Evolutionary conservation across 2,888 invertebrate species (phyloP).

Genomic region (Allophyes oxyacanthae): DNA sequence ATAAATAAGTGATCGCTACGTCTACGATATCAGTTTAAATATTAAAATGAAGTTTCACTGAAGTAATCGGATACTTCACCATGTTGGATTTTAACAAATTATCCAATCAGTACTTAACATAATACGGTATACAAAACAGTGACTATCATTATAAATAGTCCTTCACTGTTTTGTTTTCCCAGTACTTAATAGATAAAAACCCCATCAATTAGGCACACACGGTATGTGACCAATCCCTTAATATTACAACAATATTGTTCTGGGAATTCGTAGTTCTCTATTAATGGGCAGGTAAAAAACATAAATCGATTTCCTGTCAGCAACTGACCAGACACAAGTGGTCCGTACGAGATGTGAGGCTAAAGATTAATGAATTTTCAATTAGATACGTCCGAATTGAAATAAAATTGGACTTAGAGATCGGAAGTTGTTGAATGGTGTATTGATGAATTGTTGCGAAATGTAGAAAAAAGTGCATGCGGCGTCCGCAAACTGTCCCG

Average conservation of each 20-base stretch:
- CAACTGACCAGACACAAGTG: constrained; percentile 88
- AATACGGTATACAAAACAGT: no score
- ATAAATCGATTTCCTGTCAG: constrained; percentile 87
- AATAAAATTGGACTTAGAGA: constrained; percentile 84
- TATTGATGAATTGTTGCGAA: constrained; percentile 82
- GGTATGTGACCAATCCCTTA: constrained; percentile 10
- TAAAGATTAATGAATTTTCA: constrained; percentile 86
- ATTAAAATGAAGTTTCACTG: no score
- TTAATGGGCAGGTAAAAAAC: constrained; percentile 62
- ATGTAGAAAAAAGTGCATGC: constrained; percentile 75
- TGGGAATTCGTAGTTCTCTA: constrained; percentile 46
- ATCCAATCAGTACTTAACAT: no score
- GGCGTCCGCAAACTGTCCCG: constrained; percentile 78
- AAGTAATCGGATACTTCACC: no score
- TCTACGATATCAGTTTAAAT: no score
- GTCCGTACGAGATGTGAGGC: constrained; percentile 69
- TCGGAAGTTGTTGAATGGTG: constrained; percentile 86
- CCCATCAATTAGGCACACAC: constrained; percentile 11
- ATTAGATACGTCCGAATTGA: constrained; percentile 87
- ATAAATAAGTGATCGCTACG: no score
- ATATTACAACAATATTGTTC: constrained; percentile 32
- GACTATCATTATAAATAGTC: no score
- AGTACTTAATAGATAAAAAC: constrained; percentile 19
- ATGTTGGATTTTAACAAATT: no score
- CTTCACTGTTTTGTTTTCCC: no score